These are phyloP conservation scores for Philereme vetulata DNA, from an alignment of 2,888 invertebrate species.

Conservation along the genomic window DNA sequence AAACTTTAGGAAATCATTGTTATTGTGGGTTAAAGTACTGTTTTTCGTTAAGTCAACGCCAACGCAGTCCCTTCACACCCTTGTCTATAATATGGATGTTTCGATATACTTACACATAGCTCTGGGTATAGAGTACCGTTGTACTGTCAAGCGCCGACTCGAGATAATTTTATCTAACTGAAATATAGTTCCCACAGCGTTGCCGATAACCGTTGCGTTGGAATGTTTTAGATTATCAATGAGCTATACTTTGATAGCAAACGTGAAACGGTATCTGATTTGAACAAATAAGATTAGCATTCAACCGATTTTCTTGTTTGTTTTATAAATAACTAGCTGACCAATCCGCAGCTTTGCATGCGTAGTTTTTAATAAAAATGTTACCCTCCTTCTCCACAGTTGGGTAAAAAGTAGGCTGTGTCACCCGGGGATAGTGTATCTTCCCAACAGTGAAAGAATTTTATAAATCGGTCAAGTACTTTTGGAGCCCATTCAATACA, in stretches of 20 bases:
- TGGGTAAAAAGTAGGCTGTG: too few relatives aligned
- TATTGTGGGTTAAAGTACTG: neutral
- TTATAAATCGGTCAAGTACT: too few relatives aligned
- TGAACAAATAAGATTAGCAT: too few relatives aligned
- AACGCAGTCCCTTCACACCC: neutral
- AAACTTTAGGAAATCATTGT: neutral
- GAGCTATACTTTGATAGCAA: slow-evolving; percentile 5
- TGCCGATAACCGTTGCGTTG: slow-evolving; percentile 1
- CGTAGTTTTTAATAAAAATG: too few relatives aligned
- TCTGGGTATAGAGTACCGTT: neutral
- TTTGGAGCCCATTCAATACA: too few relatives aligned
- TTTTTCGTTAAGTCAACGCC: neutral
- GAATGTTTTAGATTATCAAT: slow-evolving; percentile 9
- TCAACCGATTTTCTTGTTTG: too few relatives aligned
- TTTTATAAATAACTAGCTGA: too few relatives aligned
- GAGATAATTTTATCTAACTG: slow-evolving; percentile 24
- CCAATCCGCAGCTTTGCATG: too few relatives aligned
- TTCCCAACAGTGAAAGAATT: too few relatives aligned
- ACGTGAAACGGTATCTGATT: neutral
- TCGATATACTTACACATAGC: neutral
- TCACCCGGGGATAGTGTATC: too few relatives aligned
- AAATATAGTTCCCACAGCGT: slow-evolving; percentile 24
- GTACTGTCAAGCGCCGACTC: slow-evolving; percentile 19
- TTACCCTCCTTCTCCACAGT: too few relatives aligned
- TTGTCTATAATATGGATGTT: neutral